These are phyloP conservation scores for Nanorana parkeri DNA, from an alignment of 2,113 vertebrate genomes.

Conservation along the genomic window DNA sequence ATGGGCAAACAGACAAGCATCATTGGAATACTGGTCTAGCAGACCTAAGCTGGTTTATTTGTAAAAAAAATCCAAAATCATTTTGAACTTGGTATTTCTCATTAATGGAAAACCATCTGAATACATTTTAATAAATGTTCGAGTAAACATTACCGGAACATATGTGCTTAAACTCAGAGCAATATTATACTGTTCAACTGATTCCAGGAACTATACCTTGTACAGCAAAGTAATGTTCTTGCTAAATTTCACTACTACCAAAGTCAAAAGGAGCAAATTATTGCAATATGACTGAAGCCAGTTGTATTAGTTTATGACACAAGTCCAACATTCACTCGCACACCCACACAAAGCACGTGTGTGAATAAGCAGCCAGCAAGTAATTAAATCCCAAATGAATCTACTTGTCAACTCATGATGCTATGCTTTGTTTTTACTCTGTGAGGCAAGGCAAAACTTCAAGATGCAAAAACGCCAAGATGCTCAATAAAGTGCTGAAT, in stretches of 20 bases:
- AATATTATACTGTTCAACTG: too few species aligned
- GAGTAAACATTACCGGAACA: too few species aligned
- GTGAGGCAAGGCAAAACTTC: constrained; percentile 34
- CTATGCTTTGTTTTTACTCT: constrained; percentile 22
- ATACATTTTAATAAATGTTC: too few species aligned
- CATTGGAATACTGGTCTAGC: too few species aligned
- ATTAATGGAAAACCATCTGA: too few species aligned
- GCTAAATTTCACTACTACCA: neutral
- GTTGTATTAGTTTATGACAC: neutral
- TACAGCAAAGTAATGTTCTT: neutral
- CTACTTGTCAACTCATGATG: constrained; percentile 26
- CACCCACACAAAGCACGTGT: neutral
- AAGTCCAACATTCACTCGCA: neutral
- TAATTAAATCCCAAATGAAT: constrained; percentile 27
- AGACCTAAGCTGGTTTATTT: too few species aligned
- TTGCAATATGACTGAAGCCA: neutral
- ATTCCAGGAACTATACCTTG: neutral
- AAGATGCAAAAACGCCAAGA: constrained; percentile 22
- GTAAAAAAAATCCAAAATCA: too few species aligned
- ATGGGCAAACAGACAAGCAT: too few species aligned
- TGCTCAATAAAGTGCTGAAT: constrained; percentile 21
- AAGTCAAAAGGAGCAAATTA: neutral
- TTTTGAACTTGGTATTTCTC: too few species aligned
- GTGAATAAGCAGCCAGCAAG: constrained; percentile 3
- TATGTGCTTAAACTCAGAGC: too few species aligned